Percentiles rank a stretch among this genome's conserved stretches.
Conservation (phyloP, 2,797 vertebrate species). For the Hippoglossus hippoglossus region DNA sequence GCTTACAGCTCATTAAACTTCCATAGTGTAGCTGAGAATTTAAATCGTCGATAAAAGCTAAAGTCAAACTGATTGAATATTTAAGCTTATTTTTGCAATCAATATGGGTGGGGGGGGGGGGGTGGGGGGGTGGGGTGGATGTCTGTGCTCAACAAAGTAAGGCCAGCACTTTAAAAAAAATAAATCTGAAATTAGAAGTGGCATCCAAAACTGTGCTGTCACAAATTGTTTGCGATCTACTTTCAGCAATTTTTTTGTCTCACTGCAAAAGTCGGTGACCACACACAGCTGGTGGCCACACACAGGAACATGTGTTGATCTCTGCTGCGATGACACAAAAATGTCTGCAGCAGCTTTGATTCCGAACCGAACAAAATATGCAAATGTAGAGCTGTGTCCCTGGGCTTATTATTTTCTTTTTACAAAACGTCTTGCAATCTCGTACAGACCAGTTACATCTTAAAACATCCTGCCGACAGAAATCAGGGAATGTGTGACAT, state of each 20-base stretch:
- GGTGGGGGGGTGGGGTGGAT: no score
- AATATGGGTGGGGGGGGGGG: no score
- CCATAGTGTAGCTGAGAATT: constrained; percentile 5
- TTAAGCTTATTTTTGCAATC: constrained; percentile 20
- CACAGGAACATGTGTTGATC: constrained; percentile 18
- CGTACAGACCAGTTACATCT: neutral
- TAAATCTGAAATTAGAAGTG: constrained; percentile 20
- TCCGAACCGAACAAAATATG: constrained; percentile 23
- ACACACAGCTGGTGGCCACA: constrained; percentile 66
- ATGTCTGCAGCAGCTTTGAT: constrained; percentile 26
- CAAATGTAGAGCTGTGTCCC: constrained; percentile 1
- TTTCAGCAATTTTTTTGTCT: neutral
- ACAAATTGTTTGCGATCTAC: constrained; percentile 51
- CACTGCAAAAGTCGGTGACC: constrained; percentile 35
- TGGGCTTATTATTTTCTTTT: neutral
- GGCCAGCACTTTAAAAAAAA: neutral
- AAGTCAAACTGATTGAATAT: constrained; percentile 1
- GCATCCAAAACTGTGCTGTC: constrained; percentile 42
- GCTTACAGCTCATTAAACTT: constrained; percentile 22
- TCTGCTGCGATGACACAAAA: constrained; percentile 26
- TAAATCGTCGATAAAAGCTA: constrained; percentile 23
- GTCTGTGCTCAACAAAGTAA: neutral
- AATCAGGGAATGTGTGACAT: neutral
- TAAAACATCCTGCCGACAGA: neutral
- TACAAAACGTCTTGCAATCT: constrained; percentile 10